Evolutionary conservation across 2,113 vertebrate species (phyloP), one percentile per base, ranked within the genome.

Genomic region (Polyodon spathula): DNA sequence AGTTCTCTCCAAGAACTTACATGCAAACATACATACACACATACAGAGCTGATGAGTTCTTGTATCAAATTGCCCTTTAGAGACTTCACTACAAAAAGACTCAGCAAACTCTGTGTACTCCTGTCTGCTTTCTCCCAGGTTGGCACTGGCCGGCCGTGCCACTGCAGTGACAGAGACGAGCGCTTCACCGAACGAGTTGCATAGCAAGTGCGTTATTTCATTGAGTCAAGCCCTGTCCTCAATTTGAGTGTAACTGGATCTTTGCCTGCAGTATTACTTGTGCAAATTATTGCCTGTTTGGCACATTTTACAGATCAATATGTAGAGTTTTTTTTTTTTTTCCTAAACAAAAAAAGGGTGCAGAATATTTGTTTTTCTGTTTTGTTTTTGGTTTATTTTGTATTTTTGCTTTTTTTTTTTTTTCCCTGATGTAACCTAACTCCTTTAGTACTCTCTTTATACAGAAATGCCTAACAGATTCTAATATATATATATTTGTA

Each of bases 391-490:
- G 54, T 78, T 76, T 76, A 56, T 67, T 68, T 75, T 11, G 60
- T 70, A 46, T 73, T 66, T 70, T 27, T 27, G 27, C 72, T 68
- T 14, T 69, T 74, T 69, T 74, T 77, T 79, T 86, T 83, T 86
- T 72, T 86, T 79, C 81, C 76, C 84, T 77, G 78, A 81, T 89
- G 82, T 90, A 90, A 73, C 82, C 87, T 90, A 90, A 90, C 86
- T 81, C 72, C 68, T 78, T 86, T 91, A 88, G 87, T 79, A 82
- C 78, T 86, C 88, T 86, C 84, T 93, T 93, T 92, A 89, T 93
- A 93, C 88, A 90, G 82, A 93, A 87, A 91, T 90, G 88, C 91
- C 88, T 85, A 90, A 94, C 89, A 97, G 91, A 96, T 95, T 91
- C 91, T 93, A 93, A 96, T 93, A 93, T 95, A 27, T 27, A 27